Base-by-base conservation (phyloP, 2,888 invertebrate genomes). In the Eudemis profundana region DNA sequence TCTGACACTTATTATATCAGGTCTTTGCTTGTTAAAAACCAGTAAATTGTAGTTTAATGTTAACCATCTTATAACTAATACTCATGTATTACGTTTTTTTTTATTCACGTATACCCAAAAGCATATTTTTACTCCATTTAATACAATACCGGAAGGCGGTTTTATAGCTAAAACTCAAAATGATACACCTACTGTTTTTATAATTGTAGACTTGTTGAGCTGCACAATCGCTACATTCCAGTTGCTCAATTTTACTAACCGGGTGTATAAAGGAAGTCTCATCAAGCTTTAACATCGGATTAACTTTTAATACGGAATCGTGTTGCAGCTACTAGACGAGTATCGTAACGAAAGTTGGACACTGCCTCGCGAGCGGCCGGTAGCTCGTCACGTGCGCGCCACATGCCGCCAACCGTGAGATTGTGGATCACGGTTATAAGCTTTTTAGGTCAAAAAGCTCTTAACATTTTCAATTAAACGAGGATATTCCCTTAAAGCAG, bases 391-490 rank as follows among this genome's bases (percentile, higher is more conserved):
- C 42, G 61, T 14, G 19, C 17, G 15, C 29, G 12, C 29, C 27
- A 10, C 5, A 5, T 21, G 19, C 23, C 40, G 8, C 56, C 21
- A 27, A 1, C 15, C 12, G 47, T 1, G 15, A 36, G 17, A 5
- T 51, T 33, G 44, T 51, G 14, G 42, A 51, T 44, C 15, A 65
- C 71, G 74, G 74, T 74, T 77, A 68, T 70, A 69, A 74, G 73
- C 74, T 75, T 75, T 73, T 66, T 65, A 70, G 59, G 66, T 68
- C 40, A 61, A 75, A 76, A 74, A 74, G 74, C 70, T 66, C 19
- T 67, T 69, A 67, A 68, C 72, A 72, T 51, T 69, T 50, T n/a
- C 57, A 68, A 47, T 64, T 36, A 40, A 40, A 38, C 7, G 10
- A 23, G 21, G 17, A n/a, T 40, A 19, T 50, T 38, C 15, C 3